Percentiles rank a stretch among this genome's conserved stretches.
Evolutionary conservation across 2,797 vertebrate species (phyloP).

Genomic region (Falco biarmicus): DNA sequence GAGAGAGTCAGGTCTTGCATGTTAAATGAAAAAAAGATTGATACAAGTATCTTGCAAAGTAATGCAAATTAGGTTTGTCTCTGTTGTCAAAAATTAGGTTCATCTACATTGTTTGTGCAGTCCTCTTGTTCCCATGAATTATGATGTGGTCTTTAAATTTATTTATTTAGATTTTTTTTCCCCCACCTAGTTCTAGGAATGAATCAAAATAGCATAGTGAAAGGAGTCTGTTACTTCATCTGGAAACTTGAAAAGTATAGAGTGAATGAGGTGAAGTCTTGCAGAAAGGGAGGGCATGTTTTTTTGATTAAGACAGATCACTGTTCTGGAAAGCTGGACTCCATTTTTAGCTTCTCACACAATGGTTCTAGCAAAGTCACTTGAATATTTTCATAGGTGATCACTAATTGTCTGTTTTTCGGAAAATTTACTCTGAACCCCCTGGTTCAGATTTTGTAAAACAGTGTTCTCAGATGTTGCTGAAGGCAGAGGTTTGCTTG

Average conservation of each 20-base stretch:
- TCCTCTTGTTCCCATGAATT: neutral
- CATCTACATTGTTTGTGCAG: neutral
- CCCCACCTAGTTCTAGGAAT: neutral
- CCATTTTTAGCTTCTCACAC: neutral
- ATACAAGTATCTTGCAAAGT: neutral
- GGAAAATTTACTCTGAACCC: neutral
- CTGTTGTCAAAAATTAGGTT: neutral
- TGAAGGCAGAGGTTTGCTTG: neutral
- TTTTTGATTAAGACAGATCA: neutral
- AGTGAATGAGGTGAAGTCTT: neutral
- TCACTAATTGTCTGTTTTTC: neutral
- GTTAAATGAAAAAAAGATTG: neutral
- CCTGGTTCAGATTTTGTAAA: neutral
- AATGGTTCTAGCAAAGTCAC: neutral
- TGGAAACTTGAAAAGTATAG: neutral
- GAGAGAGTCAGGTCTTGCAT: neutral
- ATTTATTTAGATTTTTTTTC: neutral
- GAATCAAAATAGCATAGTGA: neutral
- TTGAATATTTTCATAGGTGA: neutral
- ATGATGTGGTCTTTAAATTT: neutral
- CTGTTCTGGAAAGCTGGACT: neutral
- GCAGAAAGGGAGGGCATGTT: neutral
- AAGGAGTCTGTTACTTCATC: neutral
- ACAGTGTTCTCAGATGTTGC: neutral
- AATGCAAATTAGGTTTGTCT: neutral